A percentile compares a stretch with the other conserved stretches of the same genome.
phyloP scores from a whole-genome alignment of 2,888 invertebrate genomes.

The Drosophila koepferae region DNA sequence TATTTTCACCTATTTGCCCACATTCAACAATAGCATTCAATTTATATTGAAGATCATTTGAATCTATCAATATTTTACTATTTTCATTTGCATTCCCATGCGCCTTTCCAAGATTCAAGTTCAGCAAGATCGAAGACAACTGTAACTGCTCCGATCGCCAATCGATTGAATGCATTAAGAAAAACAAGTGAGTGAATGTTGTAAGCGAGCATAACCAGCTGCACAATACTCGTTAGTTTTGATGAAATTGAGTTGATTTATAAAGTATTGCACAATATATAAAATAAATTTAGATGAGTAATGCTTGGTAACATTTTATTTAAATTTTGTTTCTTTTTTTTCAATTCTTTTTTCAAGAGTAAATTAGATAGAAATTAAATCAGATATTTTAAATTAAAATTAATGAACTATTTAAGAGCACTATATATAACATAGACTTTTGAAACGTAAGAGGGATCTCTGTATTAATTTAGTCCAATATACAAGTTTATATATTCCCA shows the following conservation, averaged over 20 bases:
- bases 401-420: too few species aligned
- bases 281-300: too few species aligned
- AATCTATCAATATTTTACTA: constrained; percentile 6
- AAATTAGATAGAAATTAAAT: too few species aligned
- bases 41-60: constrained; percentile 53
- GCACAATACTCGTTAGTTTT: not conserved
- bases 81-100: constrained; percentile 16
- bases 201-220: not conserved
- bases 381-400: too few species aligned
- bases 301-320: too few species aligned
- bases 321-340: too few species aligned
- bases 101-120: constrained; percentile 58
- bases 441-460: too few species aligned
- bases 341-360: too few species aligned
- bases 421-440: too few species aligned
- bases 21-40: constrained; percentile 36
- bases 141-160: constrained; percentile 16
- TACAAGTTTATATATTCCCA: not conserved
- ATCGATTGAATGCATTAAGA: constrained; percentile 61
- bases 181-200: constrained; percentile 22
- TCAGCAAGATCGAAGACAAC: constrained; percentile 40
- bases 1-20: constrained; percentile 48
- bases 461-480: not conserved
- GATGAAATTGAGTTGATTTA: not conserved
- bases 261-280: too few species aligned